Conservation (phyloP, 2,797 vertebrate genomes). For the Botia kubotai region DNA sequence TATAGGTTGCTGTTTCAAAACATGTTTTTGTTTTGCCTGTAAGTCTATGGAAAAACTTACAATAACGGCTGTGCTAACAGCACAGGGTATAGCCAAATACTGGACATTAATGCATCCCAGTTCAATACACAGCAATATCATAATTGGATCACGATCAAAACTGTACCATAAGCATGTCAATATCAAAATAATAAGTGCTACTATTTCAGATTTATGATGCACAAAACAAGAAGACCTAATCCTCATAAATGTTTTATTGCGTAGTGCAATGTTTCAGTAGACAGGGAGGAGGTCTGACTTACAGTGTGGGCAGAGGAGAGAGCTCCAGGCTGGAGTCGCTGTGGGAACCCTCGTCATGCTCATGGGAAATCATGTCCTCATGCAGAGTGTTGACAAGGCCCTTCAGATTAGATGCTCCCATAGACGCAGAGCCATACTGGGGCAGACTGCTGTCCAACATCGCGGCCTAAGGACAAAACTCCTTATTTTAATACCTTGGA, state of each 20-base stretch:
- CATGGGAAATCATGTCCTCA: constrained; percentile 91
- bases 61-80: too few species aligned
- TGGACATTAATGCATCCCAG: too few species aligned
- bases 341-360: constrained; percentile 88
- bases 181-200: not conserved
- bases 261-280: not conserved
- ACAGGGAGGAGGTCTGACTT: constrained; percentile 67
- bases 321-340: constrained; percentile 95
- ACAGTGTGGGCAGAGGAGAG: constrained; percentile 92
- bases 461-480: constrained; percentile 78
- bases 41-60: too few species aligned
- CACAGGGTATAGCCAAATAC: too few species aligned
- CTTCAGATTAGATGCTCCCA: constrained; percentile 90
- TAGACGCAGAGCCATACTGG: constrained; percentile 86
- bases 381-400: constrained; percentile 87
- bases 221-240: too few species aligned
- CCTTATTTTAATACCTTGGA: constrained; percentile 3
- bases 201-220: too few species aligned
- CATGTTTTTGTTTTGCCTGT: too few species aligned
- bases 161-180: too few species aligned
- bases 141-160: too few species aligned
- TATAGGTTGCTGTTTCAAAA: too few species aligned
- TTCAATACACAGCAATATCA: too few species aligned
- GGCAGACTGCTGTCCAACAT: constrained; percentile 86
- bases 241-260: not conserved